Percentiles rank a stretch among this genome's conserved stretches.
phyloP scores from a whole-genome alignment of 1,140 invertebrate genomes.

The Oreohelix idahoensis region DNA sequence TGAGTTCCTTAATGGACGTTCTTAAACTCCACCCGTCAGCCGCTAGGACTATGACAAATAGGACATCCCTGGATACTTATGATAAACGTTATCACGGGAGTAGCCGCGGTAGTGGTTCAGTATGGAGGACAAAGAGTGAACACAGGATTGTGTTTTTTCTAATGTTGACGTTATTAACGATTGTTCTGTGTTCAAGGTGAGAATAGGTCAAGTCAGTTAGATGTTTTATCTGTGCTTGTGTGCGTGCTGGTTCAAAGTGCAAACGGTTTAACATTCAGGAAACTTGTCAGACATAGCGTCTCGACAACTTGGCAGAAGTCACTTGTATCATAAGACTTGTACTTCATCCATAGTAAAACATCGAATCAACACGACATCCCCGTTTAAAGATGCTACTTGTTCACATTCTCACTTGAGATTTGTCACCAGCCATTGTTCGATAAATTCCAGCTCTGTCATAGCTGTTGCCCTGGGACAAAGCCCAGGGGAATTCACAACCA shows the following conservation, averaged over 20 bases:
- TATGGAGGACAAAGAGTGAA: not conserved
- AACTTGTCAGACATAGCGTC: not conserved
- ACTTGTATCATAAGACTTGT: too few relatives aligned
- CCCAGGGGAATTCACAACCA: too few relatives aligned
- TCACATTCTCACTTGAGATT: too few relatives aligned
- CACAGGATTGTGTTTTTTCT: not conserved
- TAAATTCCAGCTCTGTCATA: too few relatives aligned
- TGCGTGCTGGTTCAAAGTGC: too few relatives aligned
- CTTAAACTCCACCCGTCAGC: constrained; percentile 70
- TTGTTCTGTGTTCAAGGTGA: constrained; percentile 13
- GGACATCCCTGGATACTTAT: constrained; percentile 51
- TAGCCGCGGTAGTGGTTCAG: not conserved
- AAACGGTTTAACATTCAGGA: too few relatives aligned
- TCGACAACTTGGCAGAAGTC: not conserved
- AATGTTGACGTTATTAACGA: constrained; percentile 12
- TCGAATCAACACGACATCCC: too few relatives aligned
- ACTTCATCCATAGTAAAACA: too few relatives aligned
- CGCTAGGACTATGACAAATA: constrained; percentile 47
- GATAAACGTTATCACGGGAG: constrained; percentile 34
- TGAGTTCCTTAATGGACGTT: constrained; percentile 74
- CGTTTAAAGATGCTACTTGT: too few relatives aligned
- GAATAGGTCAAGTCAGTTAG: not conserved
- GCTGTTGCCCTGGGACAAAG: too few relatives aligned
- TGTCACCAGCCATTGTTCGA: too few relatives aligned
- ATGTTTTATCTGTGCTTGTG: not conserved